Percentiles rank a stretch among this genome's conserved stretches.
Conservation (phyloP, 2,888 invertebrate species). For the Palloptera scutellata region DNA sequence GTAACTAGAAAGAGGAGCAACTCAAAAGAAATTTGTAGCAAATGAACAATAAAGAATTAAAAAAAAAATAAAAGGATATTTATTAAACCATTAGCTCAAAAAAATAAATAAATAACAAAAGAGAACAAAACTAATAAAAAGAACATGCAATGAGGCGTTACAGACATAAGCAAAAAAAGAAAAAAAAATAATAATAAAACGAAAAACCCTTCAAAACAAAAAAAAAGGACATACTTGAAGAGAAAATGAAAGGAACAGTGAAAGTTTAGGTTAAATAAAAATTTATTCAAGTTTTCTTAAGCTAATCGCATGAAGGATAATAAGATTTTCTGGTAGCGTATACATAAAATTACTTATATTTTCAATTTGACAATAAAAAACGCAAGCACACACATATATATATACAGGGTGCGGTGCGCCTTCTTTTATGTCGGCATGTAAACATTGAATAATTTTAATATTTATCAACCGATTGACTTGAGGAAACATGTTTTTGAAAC, state of each 20-base stretch:
- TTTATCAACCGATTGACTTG: too few relatives aligned
- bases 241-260: neutral
- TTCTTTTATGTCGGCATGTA: too few relatives aligned
- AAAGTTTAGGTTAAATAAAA: neutral
- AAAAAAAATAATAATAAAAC: neutral
- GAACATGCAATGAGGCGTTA: conserved; percentile 19
- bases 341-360: conserved; percentile 7
- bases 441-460: too few relatives aligned
- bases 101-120: neutral
- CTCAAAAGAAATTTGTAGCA: neutral
- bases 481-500: too few relatives aligned
- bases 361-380: conserved; percentile 9
- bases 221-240: neutral
- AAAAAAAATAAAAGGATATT: neutral
- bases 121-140: conserved; percentile 6
- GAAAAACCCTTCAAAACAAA: neutral
- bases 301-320: conserved; percentile 25
- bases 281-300: conserved; percentile 19
- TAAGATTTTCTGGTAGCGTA: conserved; percentile 13
- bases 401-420: too few relatives aligned
- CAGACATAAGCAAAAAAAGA: conserved; percentile 9
- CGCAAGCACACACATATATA: too few relatives aligned
- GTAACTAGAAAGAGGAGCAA: neutral
- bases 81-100: conserved; percentile 5
- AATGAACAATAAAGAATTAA: too few relatives aligned